Evolutionary conservation across 2,113 vertebrate species (phyloP).

Genomic region (Boleophthalmus pectinirostris): DNA sequence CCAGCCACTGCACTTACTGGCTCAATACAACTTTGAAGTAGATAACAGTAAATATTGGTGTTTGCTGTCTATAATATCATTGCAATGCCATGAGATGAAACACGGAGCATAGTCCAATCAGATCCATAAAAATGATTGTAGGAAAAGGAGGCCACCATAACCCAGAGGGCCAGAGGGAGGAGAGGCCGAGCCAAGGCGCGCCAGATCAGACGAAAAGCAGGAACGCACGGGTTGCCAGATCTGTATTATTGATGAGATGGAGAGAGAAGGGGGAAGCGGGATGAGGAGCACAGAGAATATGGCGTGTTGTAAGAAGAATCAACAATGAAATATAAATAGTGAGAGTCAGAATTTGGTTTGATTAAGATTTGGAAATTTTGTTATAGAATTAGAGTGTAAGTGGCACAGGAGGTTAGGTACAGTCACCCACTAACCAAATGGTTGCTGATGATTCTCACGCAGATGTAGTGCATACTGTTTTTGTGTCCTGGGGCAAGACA

Average conservation of each 20-base stretch:
- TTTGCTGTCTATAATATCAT: not conserved
- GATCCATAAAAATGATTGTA: slow-evolving; percentile 47
- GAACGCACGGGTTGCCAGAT: slow-evolving; percentile 62
- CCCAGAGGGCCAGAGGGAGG: slow-evolving; percentile 61
- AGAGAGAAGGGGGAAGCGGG: slow-evolving; percentile 39
- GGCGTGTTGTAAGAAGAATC: slow-evolving; percentile 40
- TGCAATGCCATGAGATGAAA: slow-evolving; percentile 52
- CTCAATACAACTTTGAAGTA: not conserved
- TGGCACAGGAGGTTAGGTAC: not conserved
- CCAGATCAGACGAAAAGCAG: slow-evolving; percentile 68
- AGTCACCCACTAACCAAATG: not conserved
- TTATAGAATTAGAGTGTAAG: not conserved
- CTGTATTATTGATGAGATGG: slow-evolving; percentile 68
- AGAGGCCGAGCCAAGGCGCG: slow-evolving; percentile 64
- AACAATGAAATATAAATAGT: slow-evolving; percentile 18
- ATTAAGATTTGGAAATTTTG: not conserved
- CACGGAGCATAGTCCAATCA: slow-evolving; percentile 12
- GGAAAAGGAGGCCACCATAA: slow-evolving; percentile 46
- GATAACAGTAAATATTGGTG: not conserved
- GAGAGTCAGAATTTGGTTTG: not conserved
- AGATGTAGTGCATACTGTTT: not conserved
- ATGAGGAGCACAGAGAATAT: slow-evolving; percentile 38
- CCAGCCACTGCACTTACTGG: not conserved
- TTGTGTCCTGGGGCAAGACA: not conserved
- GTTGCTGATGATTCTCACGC: not conserved